Conservation (phyloP, 2,113 vertebrate species). For the Varanus komodoensis region DNA sequence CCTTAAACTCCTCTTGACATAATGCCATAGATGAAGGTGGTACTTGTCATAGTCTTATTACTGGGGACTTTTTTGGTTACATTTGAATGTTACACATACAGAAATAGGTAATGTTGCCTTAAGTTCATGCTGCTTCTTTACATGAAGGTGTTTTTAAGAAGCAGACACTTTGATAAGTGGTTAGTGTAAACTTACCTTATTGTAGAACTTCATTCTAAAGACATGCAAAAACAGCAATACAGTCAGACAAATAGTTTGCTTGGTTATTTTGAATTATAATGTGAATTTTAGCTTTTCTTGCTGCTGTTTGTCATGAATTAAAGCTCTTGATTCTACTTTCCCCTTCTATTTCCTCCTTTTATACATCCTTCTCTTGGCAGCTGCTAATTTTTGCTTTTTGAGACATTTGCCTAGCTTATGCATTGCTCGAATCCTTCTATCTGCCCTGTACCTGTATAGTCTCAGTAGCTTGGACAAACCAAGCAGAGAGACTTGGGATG, state of each 20-base stretch:
- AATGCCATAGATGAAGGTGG: no score
- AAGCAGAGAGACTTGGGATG: not conserved
- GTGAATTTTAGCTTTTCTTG: not conserved
- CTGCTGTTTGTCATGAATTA: not conserved
- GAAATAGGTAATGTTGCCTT: not conserved
- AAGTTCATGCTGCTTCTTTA: not conserved
- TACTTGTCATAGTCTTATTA: not conserved
- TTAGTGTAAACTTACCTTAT: not conserved
- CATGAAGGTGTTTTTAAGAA: not conserved
- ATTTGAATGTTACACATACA: not conserved
- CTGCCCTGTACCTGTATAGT: not conserved
- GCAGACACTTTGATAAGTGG: not conserved
- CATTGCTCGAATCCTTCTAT: not conserved
- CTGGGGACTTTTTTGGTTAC: not conserved
- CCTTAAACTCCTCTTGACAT: no score
- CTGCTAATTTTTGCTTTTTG: not conserved
- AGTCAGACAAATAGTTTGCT: not conserved
- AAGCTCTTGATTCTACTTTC: not conserved
- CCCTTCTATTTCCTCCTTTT: not conserved
- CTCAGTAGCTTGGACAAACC: not conserved
- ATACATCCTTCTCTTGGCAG: not conserved
- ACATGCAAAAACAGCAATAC: not conserved
- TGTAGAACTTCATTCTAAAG: no score
- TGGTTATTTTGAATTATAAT: not conserved
- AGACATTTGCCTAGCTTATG: not conserved